Evolutionary conservation across 2,797 vertebrate genomes (phyloP).

Genomic region (Siniperca scherzeri): DNA sequence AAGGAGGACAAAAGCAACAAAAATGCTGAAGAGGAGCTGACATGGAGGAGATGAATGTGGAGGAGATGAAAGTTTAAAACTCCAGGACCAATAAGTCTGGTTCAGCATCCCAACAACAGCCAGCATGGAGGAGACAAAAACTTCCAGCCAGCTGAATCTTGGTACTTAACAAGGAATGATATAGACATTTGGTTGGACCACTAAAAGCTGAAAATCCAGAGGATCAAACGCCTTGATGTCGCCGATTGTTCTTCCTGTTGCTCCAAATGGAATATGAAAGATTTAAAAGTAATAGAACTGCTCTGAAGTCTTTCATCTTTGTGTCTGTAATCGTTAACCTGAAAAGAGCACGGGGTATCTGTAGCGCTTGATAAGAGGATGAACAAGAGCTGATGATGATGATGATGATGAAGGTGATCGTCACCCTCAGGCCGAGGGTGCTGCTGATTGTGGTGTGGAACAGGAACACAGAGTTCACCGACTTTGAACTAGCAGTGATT

Average conservation of each 20-base stretch:
- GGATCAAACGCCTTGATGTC: background rate
- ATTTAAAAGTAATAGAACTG: background rate
- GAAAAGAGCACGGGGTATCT: background rate
- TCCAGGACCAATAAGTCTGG: background rate
- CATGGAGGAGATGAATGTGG: background rate
- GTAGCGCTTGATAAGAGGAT: background rate
- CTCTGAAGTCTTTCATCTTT: background rate
- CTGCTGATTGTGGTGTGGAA: conserved; percentile 30
- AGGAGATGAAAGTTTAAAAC: conserved; percentile 7
- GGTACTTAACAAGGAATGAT: background rate
- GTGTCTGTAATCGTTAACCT: background rate
- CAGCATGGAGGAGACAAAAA: conserved; percentile 1
- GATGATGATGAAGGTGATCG: conserved; percentile 30
- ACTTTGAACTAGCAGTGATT: conserved; percentile 18
- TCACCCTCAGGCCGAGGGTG: conserved; percentile 20
- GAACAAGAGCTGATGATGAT: conserved; percentile 7
- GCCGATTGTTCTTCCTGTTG: background rate
- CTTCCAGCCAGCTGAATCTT: background rate
- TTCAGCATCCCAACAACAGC: background rate
- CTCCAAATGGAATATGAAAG: background rate
- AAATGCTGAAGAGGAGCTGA: conserved; percentile 10
- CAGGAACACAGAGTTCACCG: background rate
- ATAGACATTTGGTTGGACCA: background rate
- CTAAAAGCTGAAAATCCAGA: conserved; percentile 4
- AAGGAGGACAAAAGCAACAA: conserved; percentile 4